phyloP scores from a whole-genome alignment of 1,140 invertebrate genomes.

The Caenorhabditis brenneri region DNA sequence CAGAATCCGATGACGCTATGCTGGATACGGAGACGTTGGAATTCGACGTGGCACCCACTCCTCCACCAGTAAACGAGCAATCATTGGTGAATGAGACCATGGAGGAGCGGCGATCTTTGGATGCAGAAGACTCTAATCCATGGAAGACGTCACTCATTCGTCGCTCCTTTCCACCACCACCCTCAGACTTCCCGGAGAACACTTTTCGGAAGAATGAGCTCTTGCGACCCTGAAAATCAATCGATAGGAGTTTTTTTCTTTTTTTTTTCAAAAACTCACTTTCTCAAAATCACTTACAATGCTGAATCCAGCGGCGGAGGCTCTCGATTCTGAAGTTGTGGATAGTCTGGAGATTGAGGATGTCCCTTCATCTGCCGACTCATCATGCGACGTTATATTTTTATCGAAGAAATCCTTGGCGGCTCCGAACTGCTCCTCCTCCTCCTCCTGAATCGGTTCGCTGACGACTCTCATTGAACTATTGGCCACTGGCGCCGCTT shows the following conservation, averaged over 20 bases:
- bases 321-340: not conserved
- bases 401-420: not conserved
- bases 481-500: not conserved
- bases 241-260: not conserved
- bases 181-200: not conserved
- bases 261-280: too few species aligned
- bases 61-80: not conserved
- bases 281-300: not conserved
- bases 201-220: constrained; percentile 14
- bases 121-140: not conserved
- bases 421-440: not conserved
- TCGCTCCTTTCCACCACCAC: not conserved
- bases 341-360: not conserved
- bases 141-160: constrained; percentile 11
- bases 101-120: not conserved
- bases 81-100: constrained; percentile 2
- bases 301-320: not conserved
- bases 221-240: not conserved
- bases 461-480: not conserved
- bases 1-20: not conserved
- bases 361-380: constrained; percentile 1
- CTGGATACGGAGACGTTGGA: not conserved
- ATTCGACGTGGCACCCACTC: not conserved
- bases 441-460: not conserved
- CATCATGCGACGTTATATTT: not conserved